Percentiles rank a stretch among this genome's conserved stretches.
These are phyloP conservation scores for Drosophila kikkawai DNA, from an alignment of 1,140 invertebrate species.

Conservation along the genomic window DNA sequence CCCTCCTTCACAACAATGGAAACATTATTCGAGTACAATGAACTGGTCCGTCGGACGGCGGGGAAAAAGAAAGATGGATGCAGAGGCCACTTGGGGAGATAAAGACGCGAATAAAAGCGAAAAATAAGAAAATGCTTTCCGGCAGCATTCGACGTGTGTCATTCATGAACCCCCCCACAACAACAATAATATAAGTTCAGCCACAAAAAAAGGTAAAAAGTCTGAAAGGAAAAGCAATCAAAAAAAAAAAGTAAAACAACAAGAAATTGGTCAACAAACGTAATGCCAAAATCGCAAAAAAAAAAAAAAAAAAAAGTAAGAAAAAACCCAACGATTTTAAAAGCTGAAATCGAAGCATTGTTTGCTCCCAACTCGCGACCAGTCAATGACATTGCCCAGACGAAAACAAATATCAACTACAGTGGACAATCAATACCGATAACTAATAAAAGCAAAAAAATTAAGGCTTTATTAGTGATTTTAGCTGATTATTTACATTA, in stretches of 20 bases:
- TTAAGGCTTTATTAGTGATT: neutral
- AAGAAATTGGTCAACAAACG: slow-evolving; percentile 24
- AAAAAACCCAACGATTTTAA: slow-evolving; percentile 10
- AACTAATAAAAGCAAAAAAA: neutral
- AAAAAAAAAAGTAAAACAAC: slow-evolving; percentile 8
- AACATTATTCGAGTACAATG: slow-evolving; percentile 50
- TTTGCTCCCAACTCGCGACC: slow-evolving; percentile 26
- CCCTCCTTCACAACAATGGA: slow-evolving; percentile 38
- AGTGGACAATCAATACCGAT: neutral
- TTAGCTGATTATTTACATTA: neutral
- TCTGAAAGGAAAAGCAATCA: slow-evolving; percentile 35
- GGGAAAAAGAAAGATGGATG: slow-evolving; percentile 2
- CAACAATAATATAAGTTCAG: slow-evolving; percentile 19
- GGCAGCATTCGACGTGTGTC: slow-evolving; percentile 63
- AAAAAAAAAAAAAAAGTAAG: slow-evolving; percentile 1
- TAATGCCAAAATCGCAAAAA: slow-evolving; percentile 29
- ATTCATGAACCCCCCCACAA: slow-evolving; percentile 37
- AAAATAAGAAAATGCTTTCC: slow-evolving; percentile 60
- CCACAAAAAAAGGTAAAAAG: slow-evolving; percentile 19
- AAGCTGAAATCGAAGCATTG: slow-evolving; percentile 31
- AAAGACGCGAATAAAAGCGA: slow-evolving; percentile 42
- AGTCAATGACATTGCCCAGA: slow-evolving; percentile 48
- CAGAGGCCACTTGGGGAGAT: slow-evolving; percentile 30
- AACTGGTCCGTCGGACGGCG: slow-evolving; percentile 18
- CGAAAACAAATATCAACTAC: slow-evolving; percentile 42